Evolutionary conservation across 64 coral and sea anemone genomes (phyloP).

Genomic region (Montipora efflorescens): DNA sequence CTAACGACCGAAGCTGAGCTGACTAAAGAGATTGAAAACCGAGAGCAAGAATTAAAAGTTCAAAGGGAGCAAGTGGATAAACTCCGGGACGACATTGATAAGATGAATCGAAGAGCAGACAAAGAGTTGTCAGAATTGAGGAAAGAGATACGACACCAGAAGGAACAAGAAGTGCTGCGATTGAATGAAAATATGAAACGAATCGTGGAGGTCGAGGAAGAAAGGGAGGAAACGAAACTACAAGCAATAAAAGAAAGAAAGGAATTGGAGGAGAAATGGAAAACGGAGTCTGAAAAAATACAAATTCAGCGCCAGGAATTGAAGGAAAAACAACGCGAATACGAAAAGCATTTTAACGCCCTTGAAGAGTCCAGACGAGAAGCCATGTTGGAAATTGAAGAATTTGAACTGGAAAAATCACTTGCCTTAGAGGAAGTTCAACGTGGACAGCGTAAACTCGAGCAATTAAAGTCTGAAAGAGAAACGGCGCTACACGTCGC

Average conservation of each 20-base stretch:
- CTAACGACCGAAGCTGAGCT: conserved; percentile 73
- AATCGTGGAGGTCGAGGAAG: conserved; percentile 82
- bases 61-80: conserved; percentile 79
- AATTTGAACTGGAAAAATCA: conserved; percentile 82
- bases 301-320: conserved; percentile 65
- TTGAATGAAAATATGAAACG: conserved; percentile 85
- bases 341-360: conserved; percentile 72
- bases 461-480: conserved; percentile 68
- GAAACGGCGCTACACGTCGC: conserved; percentile 71
- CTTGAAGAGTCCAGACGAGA: conserved; percentile 80
- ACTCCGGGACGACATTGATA: conserved; percentile 79
- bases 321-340: conserved; percentile 67
- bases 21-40: conserved; percentile 77
- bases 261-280: conserved; percentile 75
- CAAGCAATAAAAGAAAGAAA: conserved; percentile 63
- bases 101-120: conserved; percentile 75
- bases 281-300: conserved; percentile 60
- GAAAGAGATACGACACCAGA: conserved; percentile 84
- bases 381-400: conserved; percentile 75
- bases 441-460: conserved; percentile 55
- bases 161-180: conserved; percentile 78
- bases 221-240: conserved; percentile 67
- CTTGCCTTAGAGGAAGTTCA: conserved; percentile 66
- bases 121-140: conserved; percentile 80
- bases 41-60: conserved; percentile 71